Percentiles rank a stretch among this genome's conserved stretches.
These are phyloP conservation scores for Ormia ochracea DNA, from an alignment of 2,888 invertebrate genomes.

Conservation along the genomic window DNA sequence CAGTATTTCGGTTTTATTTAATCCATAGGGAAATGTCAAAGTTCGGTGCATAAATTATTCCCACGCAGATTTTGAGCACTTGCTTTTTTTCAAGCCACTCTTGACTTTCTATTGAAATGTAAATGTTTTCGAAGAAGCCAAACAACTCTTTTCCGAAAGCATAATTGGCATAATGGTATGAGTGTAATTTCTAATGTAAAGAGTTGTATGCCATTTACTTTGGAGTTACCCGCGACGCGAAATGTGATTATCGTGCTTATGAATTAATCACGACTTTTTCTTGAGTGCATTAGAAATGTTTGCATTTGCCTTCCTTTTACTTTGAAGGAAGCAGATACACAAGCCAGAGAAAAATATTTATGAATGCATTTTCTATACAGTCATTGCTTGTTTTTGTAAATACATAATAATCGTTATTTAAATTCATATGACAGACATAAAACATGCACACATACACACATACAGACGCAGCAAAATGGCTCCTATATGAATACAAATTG, in stretches of 20 bases:
- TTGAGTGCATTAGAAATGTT: conserved; percentile 32
- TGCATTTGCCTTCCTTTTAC: conserved; percentile 34
- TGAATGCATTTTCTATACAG: conserved; percentile 36
- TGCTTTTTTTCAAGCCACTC: too few relatives aligned
- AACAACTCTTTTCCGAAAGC: too few relatives aligned
- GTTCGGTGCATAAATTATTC: too few relatives aligned
- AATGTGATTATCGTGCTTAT: background rate
- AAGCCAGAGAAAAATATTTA: background rate
- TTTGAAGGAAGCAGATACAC: background rate
- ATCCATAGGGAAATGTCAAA: too few relatives aligned
- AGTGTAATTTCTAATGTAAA: background rate
- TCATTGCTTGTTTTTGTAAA: conserved; percentile 33
- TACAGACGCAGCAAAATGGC: too few relatives aligned
- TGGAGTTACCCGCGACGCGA: background rate
- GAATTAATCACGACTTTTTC: conserved; percentile 30
- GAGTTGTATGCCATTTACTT: background rate
- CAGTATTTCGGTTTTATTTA: too few relatives aligned
- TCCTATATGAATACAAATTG: too few relatives aligned
- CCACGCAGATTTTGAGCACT: too few relatives aligned
- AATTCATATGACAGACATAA: conserved; percentile 30
- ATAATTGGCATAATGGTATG: background rate
- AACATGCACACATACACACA: background rate
- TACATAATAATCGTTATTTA: conserved; percentile 47
- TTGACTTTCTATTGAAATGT: too few relatives aligned
- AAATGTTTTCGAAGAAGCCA: too few relatives aligned